A percentile compares a stretch with the other conserved stretches of the same genome.
Conservation (phyloP, 1,140 invertebrate species). For the Laodelphax striatellus region DNA sequence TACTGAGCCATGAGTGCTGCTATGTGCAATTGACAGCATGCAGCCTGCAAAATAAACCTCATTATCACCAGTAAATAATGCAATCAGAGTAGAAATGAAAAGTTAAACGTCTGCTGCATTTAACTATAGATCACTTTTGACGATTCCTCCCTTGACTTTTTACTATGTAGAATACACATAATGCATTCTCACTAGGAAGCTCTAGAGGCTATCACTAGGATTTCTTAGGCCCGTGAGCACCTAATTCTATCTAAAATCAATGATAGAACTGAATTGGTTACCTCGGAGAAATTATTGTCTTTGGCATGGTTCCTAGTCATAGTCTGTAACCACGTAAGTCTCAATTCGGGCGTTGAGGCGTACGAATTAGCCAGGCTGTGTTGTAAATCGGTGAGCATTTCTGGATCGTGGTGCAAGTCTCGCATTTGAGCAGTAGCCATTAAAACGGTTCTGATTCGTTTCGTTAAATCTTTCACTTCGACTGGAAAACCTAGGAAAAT, state of each 20-base stretch:
- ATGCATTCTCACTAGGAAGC: too few species aligned
- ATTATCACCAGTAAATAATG: background rate
- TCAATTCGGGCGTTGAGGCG: constrained; percentile 81
- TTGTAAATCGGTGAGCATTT: constrained; percentile 84
- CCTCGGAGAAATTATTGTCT: constrained; percentile 70
- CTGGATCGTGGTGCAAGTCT: constrained; percentile 77
- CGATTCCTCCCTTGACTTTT: background rate
- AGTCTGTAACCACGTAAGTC: constrained; percentile 87
- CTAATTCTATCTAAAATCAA: too few species aligned
- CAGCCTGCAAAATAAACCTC: constrained; percentile 42
- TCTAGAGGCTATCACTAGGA: too few species aligned
- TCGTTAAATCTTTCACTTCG: constrained; percentile 86
- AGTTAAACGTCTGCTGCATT: too few species aligned
- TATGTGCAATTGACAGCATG: constrained; percentile 81
- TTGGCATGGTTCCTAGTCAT: constrained; percentile 77
- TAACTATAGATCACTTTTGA: too few species aligned
- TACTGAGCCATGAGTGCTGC: constrained; percentile 87
- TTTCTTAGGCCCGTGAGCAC: too few species aligned
- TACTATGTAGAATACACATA: too few species aligned
- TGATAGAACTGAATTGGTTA: constrained; percentile 26
- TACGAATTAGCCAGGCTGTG: constrained; percentile 90
- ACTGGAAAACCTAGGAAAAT: constrained; percentile 53
- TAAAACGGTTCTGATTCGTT: constrained; percentile 81
- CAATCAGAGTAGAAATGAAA: background rate
- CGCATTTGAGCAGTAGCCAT: constrained; percentile 89